Conservation (phyloP, 2,113 vertebrate species). For the Monarcha castaneiventris region DNA sequence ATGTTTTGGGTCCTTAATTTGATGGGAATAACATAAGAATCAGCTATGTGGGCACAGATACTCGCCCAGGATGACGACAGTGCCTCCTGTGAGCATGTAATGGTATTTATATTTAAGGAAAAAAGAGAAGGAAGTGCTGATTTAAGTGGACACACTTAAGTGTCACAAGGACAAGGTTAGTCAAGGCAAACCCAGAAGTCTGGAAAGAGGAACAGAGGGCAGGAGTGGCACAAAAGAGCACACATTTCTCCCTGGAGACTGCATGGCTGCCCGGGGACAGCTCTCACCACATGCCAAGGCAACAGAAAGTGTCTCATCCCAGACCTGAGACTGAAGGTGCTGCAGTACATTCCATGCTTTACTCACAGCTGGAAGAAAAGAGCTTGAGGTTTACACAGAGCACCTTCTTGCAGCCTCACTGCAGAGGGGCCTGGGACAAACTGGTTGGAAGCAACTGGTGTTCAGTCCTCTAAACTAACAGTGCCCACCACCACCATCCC, state of each 20-base stretch:
- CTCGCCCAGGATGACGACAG: not conserved
- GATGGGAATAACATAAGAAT: not conserved
- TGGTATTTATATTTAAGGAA: not conserved
- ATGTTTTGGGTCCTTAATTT: not conserved
- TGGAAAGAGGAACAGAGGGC: not conserved
- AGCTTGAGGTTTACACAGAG: not conserved
- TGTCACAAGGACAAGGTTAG: not conserved
- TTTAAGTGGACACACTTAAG: not conserved
- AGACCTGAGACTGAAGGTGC: rapidly evolving
- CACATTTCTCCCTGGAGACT: not conserved
- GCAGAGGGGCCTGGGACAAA: not conserved
- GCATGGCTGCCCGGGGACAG: not conserved
- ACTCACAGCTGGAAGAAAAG: not conserved
- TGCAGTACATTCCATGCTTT: not conserved
- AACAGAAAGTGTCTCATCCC: not conserved
- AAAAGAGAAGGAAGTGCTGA: not conserved
- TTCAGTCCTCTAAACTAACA: not conserved
- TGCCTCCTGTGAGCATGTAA: not conserved
- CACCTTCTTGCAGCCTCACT: not conserved
- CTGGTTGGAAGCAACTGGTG: not conserved
- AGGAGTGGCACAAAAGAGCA: rapidly evolving
- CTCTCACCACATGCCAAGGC: rapidly evolving
- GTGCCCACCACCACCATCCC: not conserved
- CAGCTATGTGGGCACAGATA: not conserved
- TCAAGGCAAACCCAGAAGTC: not conserved